Base-by-base conservation (phyloP, 2,113 vertebrate genomes). In the Thunnus maccoyii region DNA sequence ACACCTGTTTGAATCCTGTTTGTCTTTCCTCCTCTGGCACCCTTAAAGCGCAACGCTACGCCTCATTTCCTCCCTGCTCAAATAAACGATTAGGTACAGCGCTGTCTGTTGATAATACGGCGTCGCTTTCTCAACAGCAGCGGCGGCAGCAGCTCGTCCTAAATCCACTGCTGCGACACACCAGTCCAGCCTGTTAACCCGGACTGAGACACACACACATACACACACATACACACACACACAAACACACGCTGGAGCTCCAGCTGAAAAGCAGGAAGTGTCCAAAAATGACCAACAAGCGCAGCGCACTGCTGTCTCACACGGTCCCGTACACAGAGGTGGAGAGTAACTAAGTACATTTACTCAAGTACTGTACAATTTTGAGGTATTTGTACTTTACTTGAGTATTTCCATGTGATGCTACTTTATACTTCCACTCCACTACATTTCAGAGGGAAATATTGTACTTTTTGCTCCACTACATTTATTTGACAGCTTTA, bases 1-100 rank as follows among this genome's bases (percentile, higher is more conserved):
- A 93, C 94, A 94, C 94, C 94, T 94, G 94, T 95, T 94, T 91
- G 94, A 94, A 85, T 94, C 87, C 86, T 50, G 84, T 27, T 27
- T 10, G 15, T 50, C 27, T 55, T 44, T 47, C 41, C 41, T 65
- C 52, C 56, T 41, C 66, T 25, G 32, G 30, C 60, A 8, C 65
- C 58, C 44, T 69, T 36, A 82, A 13, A 20, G 69, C 58, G 70
- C 75, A 48, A 14, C 66, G 54, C 66, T 55, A 7, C 68, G 65
- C 57, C 48, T 64, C 76, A 6, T 62, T 51, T 50, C 62, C 57
- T 46, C 60, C 67, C 71, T 44, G 20, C 70, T 58, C 50, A 41
- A 66, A 48, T 2, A 54, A 10, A 67, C 60, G 17, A 67, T 2
- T 16, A 14, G 56, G 36, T 18, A 0, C 18, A 2, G 25, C 25